These are phyloP conservation scores for Danionella dracula DNA, from an alignment of 2,797 vertebrate genomes.

Conservation along the genomic window DNA sequence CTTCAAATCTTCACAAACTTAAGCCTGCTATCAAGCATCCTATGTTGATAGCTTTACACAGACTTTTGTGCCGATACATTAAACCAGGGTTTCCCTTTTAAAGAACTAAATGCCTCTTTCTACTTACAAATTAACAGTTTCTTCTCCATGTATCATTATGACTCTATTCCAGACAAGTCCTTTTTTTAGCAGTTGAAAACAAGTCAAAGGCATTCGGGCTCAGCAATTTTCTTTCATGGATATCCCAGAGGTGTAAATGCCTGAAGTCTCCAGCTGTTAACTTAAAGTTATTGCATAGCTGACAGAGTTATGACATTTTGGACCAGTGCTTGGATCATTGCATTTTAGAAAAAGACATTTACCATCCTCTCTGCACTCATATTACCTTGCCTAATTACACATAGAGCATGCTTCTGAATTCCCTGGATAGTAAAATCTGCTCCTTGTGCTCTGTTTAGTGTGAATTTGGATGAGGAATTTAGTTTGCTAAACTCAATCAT, in stretches of 20 bases:
- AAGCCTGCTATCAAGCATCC: too few relatives aligned
- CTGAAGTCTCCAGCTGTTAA: background rate
- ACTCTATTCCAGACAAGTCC: background rate
- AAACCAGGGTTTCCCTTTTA: too few relatives aligned
- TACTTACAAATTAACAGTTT: background rate
- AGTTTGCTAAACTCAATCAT: slow-evolving; percentile 21
- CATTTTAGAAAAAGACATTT: background rate
- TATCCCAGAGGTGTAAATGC: background rate
- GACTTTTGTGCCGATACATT: too few relatives aligned
- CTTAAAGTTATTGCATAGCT: background rate
- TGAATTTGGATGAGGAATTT: slow-evolving; percentile 16
- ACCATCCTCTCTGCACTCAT: background rate
- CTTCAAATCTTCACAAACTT: too few relatives aligned
- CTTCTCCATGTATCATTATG: background rate
- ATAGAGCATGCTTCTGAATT: background rate
- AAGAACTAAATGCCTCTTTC: slow-evolving; percentile 6
- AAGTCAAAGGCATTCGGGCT: background rate
- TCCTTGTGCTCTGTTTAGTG: background rate
- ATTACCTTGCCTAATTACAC: slow-evolving; percentile 10
- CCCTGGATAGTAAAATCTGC: slow-evolving; percentile 20
- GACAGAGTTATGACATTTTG: background rate
- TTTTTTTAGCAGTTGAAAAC: background rate
- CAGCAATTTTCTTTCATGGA: background rate
- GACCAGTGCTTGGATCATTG: background rate
- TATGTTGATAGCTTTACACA: too few relatives aligned